phyloP scores from a whole-genome alignment of 2,797 vertebrate species.

The Channallabes apus region DNA sequence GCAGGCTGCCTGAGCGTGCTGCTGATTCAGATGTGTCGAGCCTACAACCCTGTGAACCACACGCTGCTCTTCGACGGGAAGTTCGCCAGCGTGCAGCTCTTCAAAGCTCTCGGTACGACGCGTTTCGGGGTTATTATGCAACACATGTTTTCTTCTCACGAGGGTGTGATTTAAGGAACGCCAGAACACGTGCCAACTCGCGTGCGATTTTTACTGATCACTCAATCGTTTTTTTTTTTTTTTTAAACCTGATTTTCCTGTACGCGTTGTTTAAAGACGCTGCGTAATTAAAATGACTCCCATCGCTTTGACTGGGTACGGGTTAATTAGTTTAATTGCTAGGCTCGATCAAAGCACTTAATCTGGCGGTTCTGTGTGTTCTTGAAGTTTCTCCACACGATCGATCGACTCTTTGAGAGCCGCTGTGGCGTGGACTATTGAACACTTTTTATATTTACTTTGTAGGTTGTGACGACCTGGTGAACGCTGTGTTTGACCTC shows the following conservation, averaged over 20 bases:
- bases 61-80: constrained; percentile 88
- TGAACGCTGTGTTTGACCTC: constrained; percentile 82
- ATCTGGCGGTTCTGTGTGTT: not conserved
- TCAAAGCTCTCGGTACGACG: constrained; percentile 86
- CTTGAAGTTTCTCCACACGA: not conserved
- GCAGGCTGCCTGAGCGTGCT: constrained; percentile 89
- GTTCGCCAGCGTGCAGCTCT: constrained; percentile 81
- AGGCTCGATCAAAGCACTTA: not conserved
- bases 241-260: constrained; percentile 12
- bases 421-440: too few species aligned
- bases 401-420: not conserved
- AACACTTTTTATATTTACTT: not conserved
- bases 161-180: not conserved
- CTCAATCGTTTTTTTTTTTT: not conserved
- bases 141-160: not conserved
- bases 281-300: not conserved
- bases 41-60: constrained; percentile 87
- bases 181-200: not conserved
- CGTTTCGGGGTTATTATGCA: not conserved
- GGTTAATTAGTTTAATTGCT: not conserved
- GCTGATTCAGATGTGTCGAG: constrained; percentile 86
- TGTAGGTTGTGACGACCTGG: constrained; percentile 88
- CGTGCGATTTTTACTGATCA: not conserved
- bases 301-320: not conserved
- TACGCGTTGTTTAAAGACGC: not conserved